A percentile compares a stretch with the other conserved stretches of the same genome.
Conservation (phyloP, 1,140 invertebrate species). For the Anoplolepis gracilipes region DNA sequence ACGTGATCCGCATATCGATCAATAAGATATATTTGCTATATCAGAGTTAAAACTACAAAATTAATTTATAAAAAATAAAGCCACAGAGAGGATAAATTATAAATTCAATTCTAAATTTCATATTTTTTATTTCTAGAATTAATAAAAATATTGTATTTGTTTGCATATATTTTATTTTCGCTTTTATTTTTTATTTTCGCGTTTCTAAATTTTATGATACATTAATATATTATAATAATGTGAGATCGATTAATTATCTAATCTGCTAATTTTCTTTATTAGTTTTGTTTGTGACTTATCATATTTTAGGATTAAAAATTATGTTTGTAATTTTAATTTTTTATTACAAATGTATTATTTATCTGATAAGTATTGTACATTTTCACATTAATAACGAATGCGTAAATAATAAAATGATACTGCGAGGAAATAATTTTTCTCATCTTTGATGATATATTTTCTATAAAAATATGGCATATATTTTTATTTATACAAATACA, state of each 20-base stretch:
- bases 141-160: slow-evolving; percentile 7
- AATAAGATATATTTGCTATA: slow-evolving; percentile 14
- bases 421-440: background rate
- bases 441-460: background rate
- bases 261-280: slow-evolving; percentile 7
- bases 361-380: background rate
- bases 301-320: slow-evolving; percentile 9
- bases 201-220: background rate
- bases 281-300: background rate
- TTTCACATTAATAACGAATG: no score
- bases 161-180: background rate
- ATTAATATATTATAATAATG: background rate
- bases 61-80: slow-evolving; percentile 5
- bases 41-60: background rate
- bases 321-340: background rate
- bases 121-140: background rate
- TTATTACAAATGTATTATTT: background rate
- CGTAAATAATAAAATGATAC: no score
- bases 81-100: background rate
- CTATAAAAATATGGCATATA: background rate
- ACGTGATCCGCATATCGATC: slow-evolving; percentile 26
- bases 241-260: background rate
- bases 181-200: background rate
- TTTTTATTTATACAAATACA: background rate
- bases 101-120: background rate